Evolutionary conservation across 1,140 invertebrate genomes (phyloP), one percentile per base, ranked within the genome.

Genomic region (Apolygus lucorum): DNA sequence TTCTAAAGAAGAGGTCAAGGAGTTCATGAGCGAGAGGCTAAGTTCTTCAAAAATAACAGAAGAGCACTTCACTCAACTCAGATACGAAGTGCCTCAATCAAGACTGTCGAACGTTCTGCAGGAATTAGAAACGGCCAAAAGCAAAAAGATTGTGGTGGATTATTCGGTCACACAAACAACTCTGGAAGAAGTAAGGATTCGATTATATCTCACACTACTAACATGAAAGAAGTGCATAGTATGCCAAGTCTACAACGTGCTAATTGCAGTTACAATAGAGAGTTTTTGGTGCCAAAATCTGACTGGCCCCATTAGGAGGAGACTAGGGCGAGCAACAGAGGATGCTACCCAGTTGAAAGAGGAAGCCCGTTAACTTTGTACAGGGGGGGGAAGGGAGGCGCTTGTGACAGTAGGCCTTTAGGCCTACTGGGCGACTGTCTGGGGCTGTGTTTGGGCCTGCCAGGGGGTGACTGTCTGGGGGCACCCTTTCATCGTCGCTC

Each of bases 151-250:
- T 24, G 80, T 87, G 28, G 81, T 84, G 64, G 84, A 86, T 74
- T 87, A 86, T 75, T 84, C 83, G 4, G 78, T 87, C 0, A 82
- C 83, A 28, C 85, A 87, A 76, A 86, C 85, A 1, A 85, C 85
- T 4, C 77, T 87, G 24, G 85, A 87, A 74, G 84, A 86, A 75
- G 84, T 86, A 73, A 78, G 62, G 69, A 14, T n/a, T 8, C 21
- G 2, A 17, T 28, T 14, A n/a, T 27, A 11, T 49, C 17, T 49
- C 8, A 49, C 17, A 27, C 13, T 27, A 22, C 13, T 2, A 13
- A n/a, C n/a, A 68, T 28, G n/a, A 24, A 65, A 62, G n/a, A n/a
- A n/a, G n/a, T n/a, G n/a, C 8, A 62, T n/a, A 63, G 2, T 63
- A 1, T 25, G 22, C 27, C 26, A 2, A 11, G 34, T 11, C 34